Evolutionary conservation across 2,113 vertebrate species (phyloP).

Genomic region (Corvus cornix): DNA sequence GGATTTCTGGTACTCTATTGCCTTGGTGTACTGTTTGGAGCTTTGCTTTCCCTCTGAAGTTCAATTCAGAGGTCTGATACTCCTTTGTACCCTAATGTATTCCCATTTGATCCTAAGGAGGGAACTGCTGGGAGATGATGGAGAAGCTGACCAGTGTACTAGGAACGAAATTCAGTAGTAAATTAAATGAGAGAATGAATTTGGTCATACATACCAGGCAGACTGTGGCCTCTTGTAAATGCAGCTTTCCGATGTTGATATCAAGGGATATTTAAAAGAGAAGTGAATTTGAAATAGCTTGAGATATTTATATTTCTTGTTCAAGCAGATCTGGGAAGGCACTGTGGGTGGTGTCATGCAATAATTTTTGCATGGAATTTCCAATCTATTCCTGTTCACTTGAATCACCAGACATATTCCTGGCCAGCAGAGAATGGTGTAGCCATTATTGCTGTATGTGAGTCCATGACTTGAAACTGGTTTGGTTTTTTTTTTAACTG

Average conservation of each 20-base stretch:
- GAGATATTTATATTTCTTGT: background rate
- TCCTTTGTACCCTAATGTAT: background rate
- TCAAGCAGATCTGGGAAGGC: background rate
- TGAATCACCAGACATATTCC: background rate
- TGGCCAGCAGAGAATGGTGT: background rate
- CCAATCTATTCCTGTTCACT: background rate
- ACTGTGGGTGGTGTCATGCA: too few relatives aligned
- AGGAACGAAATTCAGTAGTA: background rate
- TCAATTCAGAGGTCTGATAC: background rate
- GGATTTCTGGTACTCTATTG: background rate
- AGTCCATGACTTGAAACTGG: background rate
- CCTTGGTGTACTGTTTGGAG: background rate
- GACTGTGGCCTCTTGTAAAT: background rate
- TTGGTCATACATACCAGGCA: background rate
- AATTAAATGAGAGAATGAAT: background rate
- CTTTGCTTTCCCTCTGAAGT: background rate
- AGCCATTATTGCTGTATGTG: background rate
- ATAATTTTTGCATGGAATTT: background rate
- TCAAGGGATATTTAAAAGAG: background rate
- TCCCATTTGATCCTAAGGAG: background rate
- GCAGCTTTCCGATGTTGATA: background rate
- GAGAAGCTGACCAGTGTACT: background rate
- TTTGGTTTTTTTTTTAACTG: background rate
- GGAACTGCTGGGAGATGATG: background rate
- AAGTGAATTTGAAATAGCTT: background rate